Evolutionary conservation across 2,797 vertebrate genomes (phyloP).

Genomic region (Sphenodon punctatus): DNA sequence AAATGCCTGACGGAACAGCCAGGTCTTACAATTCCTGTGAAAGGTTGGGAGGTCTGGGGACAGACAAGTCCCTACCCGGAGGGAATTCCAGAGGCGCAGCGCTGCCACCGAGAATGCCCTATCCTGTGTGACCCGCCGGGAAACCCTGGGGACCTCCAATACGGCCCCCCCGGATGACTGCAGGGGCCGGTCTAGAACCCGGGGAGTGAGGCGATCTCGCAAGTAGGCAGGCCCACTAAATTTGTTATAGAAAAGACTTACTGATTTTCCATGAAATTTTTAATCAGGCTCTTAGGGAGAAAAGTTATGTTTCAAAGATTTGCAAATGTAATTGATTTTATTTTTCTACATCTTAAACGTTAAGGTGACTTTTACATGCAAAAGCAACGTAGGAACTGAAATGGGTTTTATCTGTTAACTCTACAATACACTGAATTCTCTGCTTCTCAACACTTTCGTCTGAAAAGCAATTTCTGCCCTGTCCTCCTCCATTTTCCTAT

Average conservation of each 20-base stretch:
- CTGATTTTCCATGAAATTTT: background rate
- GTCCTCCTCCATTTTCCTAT: slow-evolving; percentile 29
- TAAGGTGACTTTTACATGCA: slow-evolving; percentile 19
- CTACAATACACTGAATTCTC: slow-evolving; percentile 19
- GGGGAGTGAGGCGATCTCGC: too few relatives aligned
- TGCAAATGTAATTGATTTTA: background rate
- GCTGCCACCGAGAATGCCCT: too few relatives aligned
- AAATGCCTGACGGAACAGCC: too few relatives aligned
- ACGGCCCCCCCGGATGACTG: too few relatives aligned
- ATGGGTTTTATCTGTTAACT: slow-evolving; percentile 1
- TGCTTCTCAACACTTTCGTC: slow-evolving; percentile 31
- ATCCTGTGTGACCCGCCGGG: too few relatives aligned
- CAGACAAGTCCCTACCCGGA: too few relatives aligned
- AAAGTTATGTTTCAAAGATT: slow-evolving; percentile 14
- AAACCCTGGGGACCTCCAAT: too few relatives aligned
- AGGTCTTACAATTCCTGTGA: too few relatives aligned
- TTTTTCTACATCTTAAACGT: slow-evolving; percentile 10
- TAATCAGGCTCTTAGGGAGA: background rate
- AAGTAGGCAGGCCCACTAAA: too few relatives aligned
- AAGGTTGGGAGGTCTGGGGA: too few relatives aligned
- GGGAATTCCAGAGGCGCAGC: too few relatives aligned
- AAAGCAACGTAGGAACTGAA: slow-evolving; percentile 32
- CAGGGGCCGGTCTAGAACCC: too few relatives aligned
- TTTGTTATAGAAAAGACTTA: background rate
- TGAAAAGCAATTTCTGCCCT: slow-evolving; percentile 54